Evolutionary conservation across 2,113 vertebrate species (phyloP).

Genomic region (Sminthopsis crassicaudata): DNA sequence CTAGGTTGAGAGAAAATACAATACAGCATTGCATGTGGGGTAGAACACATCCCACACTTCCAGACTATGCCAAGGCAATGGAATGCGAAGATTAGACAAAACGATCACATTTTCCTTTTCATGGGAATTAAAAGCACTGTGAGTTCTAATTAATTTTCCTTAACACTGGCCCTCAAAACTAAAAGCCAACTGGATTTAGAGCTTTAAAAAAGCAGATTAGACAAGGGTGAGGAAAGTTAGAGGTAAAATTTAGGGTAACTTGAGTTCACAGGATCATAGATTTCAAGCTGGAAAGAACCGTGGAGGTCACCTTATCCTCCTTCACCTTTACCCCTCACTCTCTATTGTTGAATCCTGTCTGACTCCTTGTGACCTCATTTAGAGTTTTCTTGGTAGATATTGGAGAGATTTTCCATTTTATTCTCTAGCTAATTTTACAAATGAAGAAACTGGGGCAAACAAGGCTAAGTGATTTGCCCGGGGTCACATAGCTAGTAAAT

Average conservation of each 20-base stretch:
- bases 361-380: background rate
- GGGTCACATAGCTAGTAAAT: background rate
- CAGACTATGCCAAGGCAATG: background rate
- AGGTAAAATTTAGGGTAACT: background rate
- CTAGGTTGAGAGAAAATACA: background rate
- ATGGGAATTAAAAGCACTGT: background rate
- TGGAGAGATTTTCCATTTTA: background rate
- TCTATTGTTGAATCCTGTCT: background rate
- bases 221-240: background rate
- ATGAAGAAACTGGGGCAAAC: background rate
- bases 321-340: background rate
- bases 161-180: background rate
- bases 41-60: background rate
- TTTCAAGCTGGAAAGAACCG: background rate
- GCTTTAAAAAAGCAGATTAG: background rate
- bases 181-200: background rate
- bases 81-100: background rate
- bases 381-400: background rate
- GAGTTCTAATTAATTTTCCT: background rate
- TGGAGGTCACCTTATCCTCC: background rate
- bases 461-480: background rate
- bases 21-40: background rate
- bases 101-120: background rate
- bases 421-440: background rate
- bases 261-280: background rate